These are phyloP conservation scores for Bubo scandiacus DNA, from an alignment of 2,113 vertebrate genomes.

Conservation along the genomic window DNA sequence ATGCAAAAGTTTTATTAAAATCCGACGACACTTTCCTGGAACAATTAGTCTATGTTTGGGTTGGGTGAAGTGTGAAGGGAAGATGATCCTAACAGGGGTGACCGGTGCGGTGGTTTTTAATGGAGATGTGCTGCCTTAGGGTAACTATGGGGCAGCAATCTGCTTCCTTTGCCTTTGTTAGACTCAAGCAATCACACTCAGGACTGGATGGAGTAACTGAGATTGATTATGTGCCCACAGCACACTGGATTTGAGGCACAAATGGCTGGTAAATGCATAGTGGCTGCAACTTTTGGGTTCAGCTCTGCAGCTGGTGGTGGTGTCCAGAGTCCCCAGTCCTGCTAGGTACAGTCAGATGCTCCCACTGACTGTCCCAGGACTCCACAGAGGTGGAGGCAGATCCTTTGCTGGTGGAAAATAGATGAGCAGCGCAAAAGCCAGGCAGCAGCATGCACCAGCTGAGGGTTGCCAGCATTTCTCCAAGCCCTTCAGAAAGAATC, in stretches of 20 bases:
- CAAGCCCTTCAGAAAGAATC: background rate
- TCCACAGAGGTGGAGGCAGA: background rate
- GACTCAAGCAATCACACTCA: background rate
- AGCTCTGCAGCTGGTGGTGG: background rate
- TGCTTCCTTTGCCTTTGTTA: background rate
- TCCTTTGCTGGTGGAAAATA: background rate
- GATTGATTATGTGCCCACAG: background rate
- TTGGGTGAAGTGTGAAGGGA: background rate
- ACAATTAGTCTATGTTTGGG: background rate
- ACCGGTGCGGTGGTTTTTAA: background rate
- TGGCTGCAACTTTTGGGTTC: background rate
- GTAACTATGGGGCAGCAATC: background rate
- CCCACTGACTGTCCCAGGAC: background rate
- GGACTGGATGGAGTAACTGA: rapidly evolving
- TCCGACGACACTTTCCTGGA: background rate
- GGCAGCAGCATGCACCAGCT: background rate
- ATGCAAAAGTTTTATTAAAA: background rate
- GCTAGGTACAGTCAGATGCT: background rate
- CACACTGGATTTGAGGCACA: background rate
- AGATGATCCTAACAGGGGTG: background rate
- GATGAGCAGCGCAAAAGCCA: background rate
- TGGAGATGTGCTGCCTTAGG: background rate
- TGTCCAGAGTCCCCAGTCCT: rapidly evolving
- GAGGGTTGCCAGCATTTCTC: background rate
- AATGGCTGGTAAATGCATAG: background rate